Evolutionary conservation across 2,113 vertebrate species (phyloP), one percentile per base, ranked within the genome.

Genomic region (Tor tambroides): DNA sequence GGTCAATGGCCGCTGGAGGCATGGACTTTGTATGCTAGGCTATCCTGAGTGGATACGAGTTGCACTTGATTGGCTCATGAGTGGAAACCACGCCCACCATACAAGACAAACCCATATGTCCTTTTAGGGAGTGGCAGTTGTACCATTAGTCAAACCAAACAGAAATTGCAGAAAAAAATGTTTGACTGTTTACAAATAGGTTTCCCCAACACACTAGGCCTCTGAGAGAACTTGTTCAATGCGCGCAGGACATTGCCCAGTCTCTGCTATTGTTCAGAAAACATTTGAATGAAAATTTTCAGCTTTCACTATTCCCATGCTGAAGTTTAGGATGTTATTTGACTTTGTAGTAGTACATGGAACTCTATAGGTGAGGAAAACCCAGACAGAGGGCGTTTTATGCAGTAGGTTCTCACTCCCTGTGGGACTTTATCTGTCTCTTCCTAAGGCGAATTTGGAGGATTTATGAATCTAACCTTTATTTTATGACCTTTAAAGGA

Each of bases 401-500:
- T 80, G 28, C 76, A 78, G 26, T 54, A 74, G 87, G 86, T 83
- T 35, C 28, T 87, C 86, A 69, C 54, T 75, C 79, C 51, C 86
- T 80, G 21, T 83, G 85, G 78, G 83, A 86, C 72, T 90, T 87
- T 91, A 92, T 93, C 91, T 85, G 87, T 76, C 85, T 83, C 89
- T 89, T 91, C 91, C 91, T 63, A 90, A 88, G 86, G 85, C 74
- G 38, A 78, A 84, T 87, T 86, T 87, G 32, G 69, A 81, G 74
- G 92, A 94, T 94, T 93, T 93, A 93, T 94, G 91, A 80, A 74
- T 56, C 83, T 90, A 91, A 94, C 94, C 94, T 95, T 95, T 94
- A 90, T 87, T 88, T 83, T 41, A 61, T 91, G 92, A 93, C 94
- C 94, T 95, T 94, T 94, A 91, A 89, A 91, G 88, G 76, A 85